Percentiles rank a stretch among this genome's conserved stretches.
These are phyloP conservation scores for Crax fasciolata DNA, from an alignment of 2,797 vertebrate genomes.

Conservation along the genomic window DNA sequence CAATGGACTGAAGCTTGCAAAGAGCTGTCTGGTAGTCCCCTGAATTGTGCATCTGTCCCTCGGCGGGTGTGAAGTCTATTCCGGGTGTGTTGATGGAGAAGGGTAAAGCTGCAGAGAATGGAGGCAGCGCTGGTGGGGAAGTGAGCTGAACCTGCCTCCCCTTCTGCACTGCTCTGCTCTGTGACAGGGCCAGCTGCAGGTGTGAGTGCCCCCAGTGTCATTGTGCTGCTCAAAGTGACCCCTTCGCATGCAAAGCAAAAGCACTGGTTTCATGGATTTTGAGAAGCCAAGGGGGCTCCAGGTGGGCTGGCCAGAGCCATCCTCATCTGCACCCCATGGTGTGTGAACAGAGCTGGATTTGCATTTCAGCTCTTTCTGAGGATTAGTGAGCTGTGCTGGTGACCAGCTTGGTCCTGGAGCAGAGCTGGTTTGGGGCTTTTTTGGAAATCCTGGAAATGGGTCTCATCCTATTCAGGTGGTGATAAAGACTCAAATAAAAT, in stretches of 20 bases:
- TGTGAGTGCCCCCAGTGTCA: accelerated
- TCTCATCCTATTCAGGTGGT: neutral
- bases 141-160: neutral
- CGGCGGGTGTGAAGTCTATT: neutral
- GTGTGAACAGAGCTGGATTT: neutral
- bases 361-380: neutral
- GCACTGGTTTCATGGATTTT: neutral
- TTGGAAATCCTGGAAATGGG: neutral
- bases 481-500: neutral
- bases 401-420: neutral
- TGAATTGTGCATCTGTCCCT: neutral
- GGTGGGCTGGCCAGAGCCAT: neutral
- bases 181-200: neutral
- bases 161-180: neutral
- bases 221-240: neutral
- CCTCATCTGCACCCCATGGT: neutral
- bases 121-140: neutral
- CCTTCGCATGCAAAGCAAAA: neutral
- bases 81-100: neutral
- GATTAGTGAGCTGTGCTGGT: too few relatives aligned
- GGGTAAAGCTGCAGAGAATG: neutral
- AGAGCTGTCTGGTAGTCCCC: neutral
- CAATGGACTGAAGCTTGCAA: neutral
- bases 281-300: accelerated
- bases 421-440: neutral